Percentiles rank a stretch among this genome's conserved stretches.
Evolutionary conservation across 2,888 invertebrate genomes (phyloP).

Genomic region (Marronus borbonicus): DNA sequence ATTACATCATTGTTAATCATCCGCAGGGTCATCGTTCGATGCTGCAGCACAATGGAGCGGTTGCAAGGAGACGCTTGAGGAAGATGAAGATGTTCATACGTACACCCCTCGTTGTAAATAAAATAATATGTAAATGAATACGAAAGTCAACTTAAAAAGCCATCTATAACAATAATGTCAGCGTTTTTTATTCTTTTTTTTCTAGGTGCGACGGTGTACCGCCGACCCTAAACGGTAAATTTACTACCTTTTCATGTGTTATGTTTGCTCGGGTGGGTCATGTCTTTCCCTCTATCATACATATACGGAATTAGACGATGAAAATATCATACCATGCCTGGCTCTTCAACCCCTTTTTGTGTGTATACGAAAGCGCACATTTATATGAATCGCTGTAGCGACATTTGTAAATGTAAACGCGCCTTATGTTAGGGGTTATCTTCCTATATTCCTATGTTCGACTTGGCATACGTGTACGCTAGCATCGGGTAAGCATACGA

Average conservation of each 20-base stretch:
- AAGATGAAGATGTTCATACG: slow-evolving; percentile 1
- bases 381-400: not conserved
- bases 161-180: slow-evolving; percentile 59
- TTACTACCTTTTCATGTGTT: slow-evolving; percentile 50
- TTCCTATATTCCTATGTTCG: slow-evolving; percentile 47
- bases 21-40: not conserved
- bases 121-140: slow-evolving; percentile 41
- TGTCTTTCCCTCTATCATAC: not conserved
- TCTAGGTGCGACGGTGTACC: slow-evolving; percentile 1
- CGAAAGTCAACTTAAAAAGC: slow-evolving; percentile 55
- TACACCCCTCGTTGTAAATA: not conserved
- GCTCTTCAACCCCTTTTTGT: slow-evolving; percentile 2
- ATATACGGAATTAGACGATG: not conserved
- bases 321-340: not conserved
- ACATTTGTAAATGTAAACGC: slow-evolving; percentile 54
- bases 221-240: slow-evolving; percentile 53
- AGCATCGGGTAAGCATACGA: not conserved
- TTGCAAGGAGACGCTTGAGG: not conserved
- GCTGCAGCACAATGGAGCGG: not conserved
- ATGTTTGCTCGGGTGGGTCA: not conserved
- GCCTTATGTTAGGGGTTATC: slow-evolving; percentile 54
- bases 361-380: not conserved
- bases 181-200: slow-evolving; percentile 49
- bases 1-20: slow-evolving; percentile 28
- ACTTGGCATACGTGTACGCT: not conserved